Evolutionary conservation across 2,797 vertebrate species (phyloP), one percentile per base, ranked within the genome.

Genomic region (Discoglossus pictus): DNA sequence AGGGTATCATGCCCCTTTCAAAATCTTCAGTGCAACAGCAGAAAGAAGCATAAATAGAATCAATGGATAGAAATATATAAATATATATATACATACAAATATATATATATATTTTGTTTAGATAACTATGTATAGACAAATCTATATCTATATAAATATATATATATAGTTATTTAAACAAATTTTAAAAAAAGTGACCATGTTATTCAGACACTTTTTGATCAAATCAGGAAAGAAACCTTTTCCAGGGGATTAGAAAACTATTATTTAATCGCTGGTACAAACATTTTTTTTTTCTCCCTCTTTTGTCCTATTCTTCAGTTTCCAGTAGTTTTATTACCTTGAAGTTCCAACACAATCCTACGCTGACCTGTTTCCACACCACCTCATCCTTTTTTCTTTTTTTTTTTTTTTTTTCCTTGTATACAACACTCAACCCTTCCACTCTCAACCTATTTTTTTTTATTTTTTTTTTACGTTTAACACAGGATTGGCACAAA

Each of bases 181-280:
- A 85, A 81, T 82, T 76, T 74, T n/a, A n/a, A n/a, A 65, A 69
- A 61, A 79, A 78, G 78, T 84, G 83, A 85, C 81, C 87, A 81
- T 87, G 85, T 86, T 84, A 88, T 79, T 84, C 85, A 88, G 84
- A 86, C 85, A 87, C 84, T 86, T 84, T n/a, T 82, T 81, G 85
- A 86, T 87, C 83, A 81, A 86, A 86, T 86, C 86, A 86, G 79
- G 80, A 87, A 78, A 85, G 82, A 75, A 83, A 84, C 80, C 83
- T 85, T 88, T 87, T 87, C 77, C 85, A 79, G 81, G 87, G 85
- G 87, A 85, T 85, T 79, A 82, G 78, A 38, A 75, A 42, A 68
- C 82, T 80, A 81, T 87, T 87, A 89, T 89, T 89, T 89, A 87
- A 91, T 86, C 83, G 81, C 83, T 76, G 83, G 87, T 88, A 90